Percentiles rank a stretch among this genome's conserved stretches.
Evolutionary conservation across 2,888 invertebrate species (phyloP).

Genomic region (Trissoscelio sp.): DNA sequence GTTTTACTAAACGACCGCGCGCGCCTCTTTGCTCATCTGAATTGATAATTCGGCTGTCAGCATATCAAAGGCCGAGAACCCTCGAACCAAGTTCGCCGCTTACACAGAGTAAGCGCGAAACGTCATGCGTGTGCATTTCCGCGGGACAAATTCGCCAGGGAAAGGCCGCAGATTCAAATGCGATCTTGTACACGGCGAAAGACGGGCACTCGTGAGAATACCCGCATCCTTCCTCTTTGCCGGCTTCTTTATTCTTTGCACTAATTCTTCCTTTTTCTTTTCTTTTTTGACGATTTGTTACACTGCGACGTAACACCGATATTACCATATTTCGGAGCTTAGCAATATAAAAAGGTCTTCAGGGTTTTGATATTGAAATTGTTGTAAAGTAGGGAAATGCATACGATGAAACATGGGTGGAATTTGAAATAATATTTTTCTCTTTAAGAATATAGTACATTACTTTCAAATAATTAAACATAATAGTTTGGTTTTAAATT

Average conservation of each 20-base stretch:
- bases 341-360: conserved; percentile 35
- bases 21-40: conserved; percentile 78
- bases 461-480: no score
- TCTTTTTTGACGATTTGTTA: conserved; percentile 46
- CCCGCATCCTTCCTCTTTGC: conserved; percentile 37
- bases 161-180: conserved; percentile 76
- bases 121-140: conserved; percentile 66
- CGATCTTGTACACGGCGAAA: conserved; percentile 66
- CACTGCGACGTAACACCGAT: conserved; percentile 5
- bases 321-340: conserved; percentile 51
- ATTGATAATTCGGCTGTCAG: conserved; percentile 82
- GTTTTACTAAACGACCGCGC: conserved; percentile 81
- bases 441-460: no score
- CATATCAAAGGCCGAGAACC: conserved; percentile 81
- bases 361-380: conserved; percentile 60
- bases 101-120: conserved; percentile 53
- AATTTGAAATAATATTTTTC: neutral
- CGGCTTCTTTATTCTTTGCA: conserved; percentile 48
- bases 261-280: conserved; percentile 1
- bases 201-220: conserved; percentile 75
- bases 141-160: conserved; percentile 67
- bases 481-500: no score
- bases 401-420: neutral
- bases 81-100: conserved; percentile 34
- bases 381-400: conserved; percentile 17